Percentiles rank a stretch among this genome's conserved stretches.
Evolutionary conservation across 2,113 vertebrate species (phyloP).

Genomic region (Silurus glanis): DNA sequence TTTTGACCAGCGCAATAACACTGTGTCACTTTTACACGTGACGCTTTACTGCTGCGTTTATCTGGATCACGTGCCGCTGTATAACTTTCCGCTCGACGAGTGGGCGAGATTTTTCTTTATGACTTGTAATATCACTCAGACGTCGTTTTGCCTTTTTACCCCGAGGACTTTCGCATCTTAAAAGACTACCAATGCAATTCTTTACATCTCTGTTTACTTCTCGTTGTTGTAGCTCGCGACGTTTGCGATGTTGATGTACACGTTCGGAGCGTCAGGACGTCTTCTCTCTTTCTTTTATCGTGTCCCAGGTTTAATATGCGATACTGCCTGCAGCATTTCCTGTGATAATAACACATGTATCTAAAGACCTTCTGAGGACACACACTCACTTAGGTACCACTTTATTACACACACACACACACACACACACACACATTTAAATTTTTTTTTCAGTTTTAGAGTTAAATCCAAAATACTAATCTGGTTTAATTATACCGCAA

Average conservation of each 20-base stretch:
- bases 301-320: slow-evolving; percentile 19
- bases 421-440: slow-evolving; percentile 6
- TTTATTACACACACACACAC: slow-evolving; percentile 8
- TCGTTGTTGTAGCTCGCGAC: slow-evolving; percentile 21
- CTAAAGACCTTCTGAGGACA: neutral
- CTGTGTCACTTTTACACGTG: slow-evolving; percentile 52
- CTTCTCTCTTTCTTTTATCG: slow-evolving; percentile 1
- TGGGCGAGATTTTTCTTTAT: slow-evolving; percentile 55
- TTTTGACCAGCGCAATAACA: slow-evolving; percentile 46
- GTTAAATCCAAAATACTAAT: neutral
- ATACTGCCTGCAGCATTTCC: slow-evolving; percentile 35
- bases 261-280: slow-evolving; percentile 34
- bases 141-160: neutral
- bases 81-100: slow-evolving; percentile 32
- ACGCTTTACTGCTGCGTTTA: slow-evolving; percentile 49
- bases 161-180: slow-evolving; percentile 39
- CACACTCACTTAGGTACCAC: neutral
- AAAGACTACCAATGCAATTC: slow-evolving; percentile 61
- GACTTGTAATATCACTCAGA: slow-evolving; percentile 52
- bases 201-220: slow-evolving; percentile 70
- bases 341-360: slow-evolving; percentile 26
- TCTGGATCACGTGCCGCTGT: slow-evolving; percentile 40
- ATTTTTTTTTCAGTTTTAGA: neutral
- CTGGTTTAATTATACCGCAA: no score
- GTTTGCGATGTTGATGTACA: slow-evolving; percentile 46